Percentiles rank a stretch among this genome's conserved stretches.
These are phyloP conservation scores for Protodeltote pygarga DNA, from an alignment of 2,888 invertebrate species.

Conservation along the genomic window DNA sequence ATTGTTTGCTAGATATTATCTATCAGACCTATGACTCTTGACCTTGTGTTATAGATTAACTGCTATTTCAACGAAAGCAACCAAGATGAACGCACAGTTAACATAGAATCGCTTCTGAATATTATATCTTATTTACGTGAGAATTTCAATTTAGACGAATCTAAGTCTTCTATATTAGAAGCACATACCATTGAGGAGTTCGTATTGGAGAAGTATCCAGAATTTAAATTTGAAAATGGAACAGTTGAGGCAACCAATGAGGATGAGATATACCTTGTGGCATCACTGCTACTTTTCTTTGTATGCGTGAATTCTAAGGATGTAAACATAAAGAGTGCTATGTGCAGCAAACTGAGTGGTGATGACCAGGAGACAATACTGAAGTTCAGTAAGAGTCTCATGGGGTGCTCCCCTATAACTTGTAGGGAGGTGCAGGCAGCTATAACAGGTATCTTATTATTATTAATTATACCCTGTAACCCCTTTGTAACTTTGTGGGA, in stretches of 20 bases:
- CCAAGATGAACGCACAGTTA: constrained; percentile 59
- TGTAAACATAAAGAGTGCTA: constrained; percentile 83
- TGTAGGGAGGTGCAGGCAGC: constrained; percentile 74
- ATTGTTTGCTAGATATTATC: not conserved
- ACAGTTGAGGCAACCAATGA: constrained; percentile 61
- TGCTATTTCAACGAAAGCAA: constrained; percentile 73
- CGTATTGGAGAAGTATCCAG: constrained; percentile 81
- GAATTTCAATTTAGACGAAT: constrained; percentile 75
- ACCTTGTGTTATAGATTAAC: constrained; percentile 71
- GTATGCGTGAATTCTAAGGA: constrained; percentile 85
- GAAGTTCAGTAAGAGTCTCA: constrained; percentile 82
- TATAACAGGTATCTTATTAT: constrained; percentile 67
- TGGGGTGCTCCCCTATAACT: constrained; percentile 77
- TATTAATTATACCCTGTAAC: not conserved
- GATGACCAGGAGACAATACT: constrained; percentile 85
- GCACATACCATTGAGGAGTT: constrained; percentile 76
- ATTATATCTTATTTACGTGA: constrained; percentile 76
- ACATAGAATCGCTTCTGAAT: constrained; percentile 64
- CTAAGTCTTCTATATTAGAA: constrained; percentile 74
- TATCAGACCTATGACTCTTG: too few relatives aligned
- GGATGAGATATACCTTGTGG: constrained; percentile 73
- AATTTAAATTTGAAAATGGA: constrained; percentile 76
- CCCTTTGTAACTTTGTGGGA: not conserved
- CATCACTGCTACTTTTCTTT: constrained; percentile 84
- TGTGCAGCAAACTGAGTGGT: constrained; percentile 83